These are phyloP conservation scores for Zaprionus lineosus DNA, from an alignment of 2,888 invertebrate genomes.

Conservation along the genomic window DNA sequence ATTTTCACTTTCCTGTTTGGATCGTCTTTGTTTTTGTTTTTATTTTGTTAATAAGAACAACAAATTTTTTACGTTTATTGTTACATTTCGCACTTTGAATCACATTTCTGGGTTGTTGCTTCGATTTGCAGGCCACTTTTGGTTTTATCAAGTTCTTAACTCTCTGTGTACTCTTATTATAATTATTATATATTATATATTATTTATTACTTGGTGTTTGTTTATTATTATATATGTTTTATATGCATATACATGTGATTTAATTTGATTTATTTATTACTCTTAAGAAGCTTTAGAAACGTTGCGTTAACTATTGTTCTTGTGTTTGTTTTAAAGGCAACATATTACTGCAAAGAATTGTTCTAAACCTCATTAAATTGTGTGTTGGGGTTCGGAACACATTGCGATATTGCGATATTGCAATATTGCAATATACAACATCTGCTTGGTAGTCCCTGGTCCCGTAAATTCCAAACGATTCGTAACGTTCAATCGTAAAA, in stretches of 20 bases:
- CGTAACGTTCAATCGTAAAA: slow-evolving; percentile 59
- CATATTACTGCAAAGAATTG: slow-evolving; percentile 54
- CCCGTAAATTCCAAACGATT: slow-evolving; percentile 47
- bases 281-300: slow-evolving; percentile 62
- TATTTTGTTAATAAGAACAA: slow-evolving; percentile 43
- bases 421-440: slow-evolving; percentile 38
- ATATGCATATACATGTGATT: too few relatives aligned
- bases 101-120: slow-evolving; percentile 66
- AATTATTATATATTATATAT: too few relatives aligned
- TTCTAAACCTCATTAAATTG: slow-evolving; percentile 22
- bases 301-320: slow-evolving; percentile 72
- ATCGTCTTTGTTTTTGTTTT: too few relatives aligned
- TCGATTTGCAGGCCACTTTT: slow-evolving; percentile 71
- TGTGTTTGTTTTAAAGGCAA: slow-evolving; percentile 60
- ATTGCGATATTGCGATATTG: too few relatives aligned
- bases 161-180: too few relatives aligned
- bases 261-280: too few relatives aligned
- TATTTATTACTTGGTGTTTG: slow-evolving; percentile 16
- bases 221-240: slow-evolving; percentile 19
- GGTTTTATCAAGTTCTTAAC: slow-evolving; percentile 50
- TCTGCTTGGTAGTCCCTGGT: slow-evolving; percentile 27
- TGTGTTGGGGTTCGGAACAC: slow-evolving; percentile 25
- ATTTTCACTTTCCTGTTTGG: too few relatives aligned
- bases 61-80: slow-evolving; percentile 52
- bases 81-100: slow-evolving; percentile 73